phyloP scores from a whole-genome alignment of 1,140 invertebrate species.

The Megathymus violae region DNA sequence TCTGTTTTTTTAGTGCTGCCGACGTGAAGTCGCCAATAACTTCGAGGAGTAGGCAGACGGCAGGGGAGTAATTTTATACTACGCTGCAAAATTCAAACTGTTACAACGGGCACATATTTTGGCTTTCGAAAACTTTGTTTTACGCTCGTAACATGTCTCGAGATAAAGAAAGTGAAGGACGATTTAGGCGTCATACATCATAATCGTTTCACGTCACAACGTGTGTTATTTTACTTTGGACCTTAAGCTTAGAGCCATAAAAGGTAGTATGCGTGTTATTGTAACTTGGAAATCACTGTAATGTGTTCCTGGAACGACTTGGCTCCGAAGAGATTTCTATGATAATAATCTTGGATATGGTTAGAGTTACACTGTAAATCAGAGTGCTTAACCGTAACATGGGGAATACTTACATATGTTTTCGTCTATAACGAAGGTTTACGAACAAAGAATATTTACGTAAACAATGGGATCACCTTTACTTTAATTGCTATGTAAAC shows the following conservation, averaged over 20 bases:
- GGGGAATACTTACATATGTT: slow-evolving; percentile 5
- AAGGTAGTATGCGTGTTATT: slow-evolving; percentile 3
- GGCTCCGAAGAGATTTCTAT: slow-evolving; percentile 25
- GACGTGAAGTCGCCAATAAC: slow-evolving; percentile 13
- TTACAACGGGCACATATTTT: background rate
- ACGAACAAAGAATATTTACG: slow-evolving; percentile 20
- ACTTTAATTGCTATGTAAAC: background rate
- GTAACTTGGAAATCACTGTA: slow-evolving; percentile 2
- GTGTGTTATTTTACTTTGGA: too few relatives aligned
- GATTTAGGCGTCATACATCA: slow-evolving; percentile 18
- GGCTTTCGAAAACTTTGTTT: slow-evolving; percentile 17
- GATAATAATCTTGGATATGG: slow-evolving; percentile 29
- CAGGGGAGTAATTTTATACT: background rate
- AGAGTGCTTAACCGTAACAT: slow-evolving; percentile 6
- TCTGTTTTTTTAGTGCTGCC: slow-evolving; percentile 13
- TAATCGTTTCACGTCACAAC: too few relatives aligned
- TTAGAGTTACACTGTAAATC: slow-evolving; percentile 22
- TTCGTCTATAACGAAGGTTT: background rate
- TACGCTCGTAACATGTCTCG: slow-evolving; percentile 1
- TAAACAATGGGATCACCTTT: background rate
- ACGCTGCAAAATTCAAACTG: background rate
- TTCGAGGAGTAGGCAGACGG: slow-evolving; percentile 2
- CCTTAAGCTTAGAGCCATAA: slow-evolving; percentile 6
- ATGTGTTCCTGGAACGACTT: slow-evolving; percentile 15
- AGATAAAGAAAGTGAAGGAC: slow-evolving; percentile 13